phyloP scores from a whole-genome alignment of 2,113 vertebrate genomes.

The Panthera tigris region DNA sequence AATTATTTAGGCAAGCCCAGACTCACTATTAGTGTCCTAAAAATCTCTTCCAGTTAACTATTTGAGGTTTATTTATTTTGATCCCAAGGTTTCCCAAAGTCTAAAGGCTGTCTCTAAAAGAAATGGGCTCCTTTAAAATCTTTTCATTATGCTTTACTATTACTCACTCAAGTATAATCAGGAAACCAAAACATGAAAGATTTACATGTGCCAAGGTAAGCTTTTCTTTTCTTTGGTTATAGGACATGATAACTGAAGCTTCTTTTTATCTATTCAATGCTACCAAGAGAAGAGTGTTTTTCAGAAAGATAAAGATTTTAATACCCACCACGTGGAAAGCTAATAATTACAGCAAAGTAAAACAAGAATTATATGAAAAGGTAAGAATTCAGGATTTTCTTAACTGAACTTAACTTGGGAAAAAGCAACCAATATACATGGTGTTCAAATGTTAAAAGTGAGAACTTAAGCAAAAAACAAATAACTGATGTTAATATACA shows the following conservation, averaged over 20 bases:
- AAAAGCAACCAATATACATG: not conserved
- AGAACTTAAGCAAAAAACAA: slow-evolving; percentile 31
- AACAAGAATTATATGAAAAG: slow-evolving; percentile 79
- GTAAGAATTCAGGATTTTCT: slow-evolving; percentile 64
- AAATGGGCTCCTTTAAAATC: not conserved
- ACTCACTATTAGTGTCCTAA: not conserved
- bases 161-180: not conserved
- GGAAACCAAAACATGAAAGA: not conserved
- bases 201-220: not conserved
- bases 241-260: slow-evolving; percentile 84
- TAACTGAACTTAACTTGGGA: not conserved
- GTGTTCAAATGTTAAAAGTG: not conserved
- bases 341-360: slow-evolving; percentile 70
- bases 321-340: slow-evolving; percentile 81
- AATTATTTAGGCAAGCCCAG: slow-evolving; percentile 25
- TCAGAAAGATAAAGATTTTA: slow-evolving; percentile 83
- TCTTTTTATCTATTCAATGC: slow-evolving; percentile 83
- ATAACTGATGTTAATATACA: not conserved
- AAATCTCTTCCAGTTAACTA: not conserved
- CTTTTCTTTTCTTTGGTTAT: slow-evolving; percentile 48
- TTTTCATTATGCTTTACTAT: not conserved
- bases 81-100: not conserved
- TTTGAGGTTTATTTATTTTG: not conserved
- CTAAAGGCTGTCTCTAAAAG: not conserved
- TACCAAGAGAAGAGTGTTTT: slow-evolving; percentile 82